phyloP scores from a whole-genome alignment of 2,113 vertebrate species.

The Propithecus coquereli region DNA sequence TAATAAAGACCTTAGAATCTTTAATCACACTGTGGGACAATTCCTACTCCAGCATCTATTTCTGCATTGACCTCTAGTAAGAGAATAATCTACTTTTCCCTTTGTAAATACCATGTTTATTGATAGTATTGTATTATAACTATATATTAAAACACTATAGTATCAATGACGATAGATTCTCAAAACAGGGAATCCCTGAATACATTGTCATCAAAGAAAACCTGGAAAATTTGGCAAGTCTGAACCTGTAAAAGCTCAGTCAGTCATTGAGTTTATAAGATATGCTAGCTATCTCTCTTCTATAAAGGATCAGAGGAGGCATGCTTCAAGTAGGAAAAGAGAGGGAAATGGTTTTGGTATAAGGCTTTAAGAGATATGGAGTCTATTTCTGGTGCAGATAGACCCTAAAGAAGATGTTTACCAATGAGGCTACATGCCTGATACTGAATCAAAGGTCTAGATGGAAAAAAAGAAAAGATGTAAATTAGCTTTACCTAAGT shows the following conservation, averaged over 20 bases:
- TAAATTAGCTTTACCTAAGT: not conserved
- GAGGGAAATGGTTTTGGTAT: not conserved
- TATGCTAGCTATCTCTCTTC: not conserved
- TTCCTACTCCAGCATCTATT: not conserved
- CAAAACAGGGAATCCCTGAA: not conserved
- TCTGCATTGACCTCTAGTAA: not conserved
- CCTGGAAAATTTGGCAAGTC: not conserved
- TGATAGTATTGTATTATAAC: not conserved
- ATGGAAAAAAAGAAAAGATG: not conserved
- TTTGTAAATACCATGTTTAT: conserved; percentile 17
- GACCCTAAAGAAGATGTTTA: not conserved
- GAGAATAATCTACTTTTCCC: not conserved
- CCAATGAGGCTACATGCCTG: not conserved
- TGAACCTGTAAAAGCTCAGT: not conserved
- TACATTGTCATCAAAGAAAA: not conserved
- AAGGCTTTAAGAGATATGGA: not conserved
- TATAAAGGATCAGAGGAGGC: not conserved
- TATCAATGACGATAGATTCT: conserved; percentile 1
- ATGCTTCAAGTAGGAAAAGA: not conserved
- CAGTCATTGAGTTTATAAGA: not conserved
- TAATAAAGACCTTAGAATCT: not conserved
- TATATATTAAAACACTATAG: conserved; percentile 8
- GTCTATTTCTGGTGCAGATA: not conserved
- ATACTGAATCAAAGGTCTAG: not conserved
- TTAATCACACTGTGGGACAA: not conserved